Evolutionary conservation across 1,140 invertebrate genomes (phyloP).

Genomic region (Cardiocondyla obscurior): DNA sequence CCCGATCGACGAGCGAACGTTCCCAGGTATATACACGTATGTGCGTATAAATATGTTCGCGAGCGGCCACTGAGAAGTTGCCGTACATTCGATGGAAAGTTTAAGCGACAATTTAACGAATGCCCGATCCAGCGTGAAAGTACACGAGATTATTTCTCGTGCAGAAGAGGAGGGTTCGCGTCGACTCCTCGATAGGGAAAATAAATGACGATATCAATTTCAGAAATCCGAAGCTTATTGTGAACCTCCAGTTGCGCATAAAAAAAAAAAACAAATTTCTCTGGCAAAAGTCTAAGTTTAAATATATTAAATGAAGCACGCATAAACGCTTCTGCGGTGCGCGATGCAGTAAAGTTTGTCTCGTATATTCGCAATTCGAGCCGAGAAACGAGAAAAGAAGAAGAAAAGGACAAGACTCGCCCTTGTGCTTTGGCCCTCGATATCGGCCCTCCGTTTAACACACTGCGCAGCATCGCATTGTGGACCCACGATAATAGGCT

Average conservation of each 20-base stretch:
- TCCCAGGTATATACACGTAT: no score
- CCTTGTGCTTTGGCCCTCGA: not conserved
- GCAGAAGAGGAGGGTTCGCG: not conserved
- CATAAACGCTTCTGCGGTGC: not conserved
- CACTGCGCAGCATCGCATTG: constrained; percentile 31
- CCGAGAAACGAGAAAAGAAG: not conserved
- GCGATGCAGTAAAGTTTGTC: not conserved
- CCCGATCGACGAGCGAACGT: not conserved
- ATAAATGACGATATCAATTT: not conserved
- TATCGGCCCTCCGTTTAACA: constrained; percentile 13
- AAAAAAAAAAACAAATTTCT: not conserved
- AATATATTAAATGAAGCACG: not conserved
- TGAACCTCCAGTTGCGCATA: not conserved
- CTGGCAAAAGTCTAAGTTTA: not conserved
- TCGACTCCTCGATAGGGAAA: not conserved
- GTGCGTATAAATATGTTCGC: not conserved
- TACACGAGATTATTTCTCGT: not conserved
- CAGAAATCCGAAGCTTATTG: not conserved
- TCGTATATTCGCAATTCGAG: not conserved
- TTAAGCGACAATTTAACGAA: constrained; percentile 21
- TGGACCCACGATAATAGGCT: constrained; percentile 52
- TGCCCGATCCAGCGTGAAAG: constrained; percentile 26
- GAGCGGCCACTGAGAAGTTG: not conserved
- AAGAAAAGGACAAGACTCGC: not conserved
- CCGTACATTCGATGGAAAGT: constrained; percentile 32